phyloP scores from a whole-genome alignment of 2,113 vertebrate species.

The Prinia subflava region DNA sequence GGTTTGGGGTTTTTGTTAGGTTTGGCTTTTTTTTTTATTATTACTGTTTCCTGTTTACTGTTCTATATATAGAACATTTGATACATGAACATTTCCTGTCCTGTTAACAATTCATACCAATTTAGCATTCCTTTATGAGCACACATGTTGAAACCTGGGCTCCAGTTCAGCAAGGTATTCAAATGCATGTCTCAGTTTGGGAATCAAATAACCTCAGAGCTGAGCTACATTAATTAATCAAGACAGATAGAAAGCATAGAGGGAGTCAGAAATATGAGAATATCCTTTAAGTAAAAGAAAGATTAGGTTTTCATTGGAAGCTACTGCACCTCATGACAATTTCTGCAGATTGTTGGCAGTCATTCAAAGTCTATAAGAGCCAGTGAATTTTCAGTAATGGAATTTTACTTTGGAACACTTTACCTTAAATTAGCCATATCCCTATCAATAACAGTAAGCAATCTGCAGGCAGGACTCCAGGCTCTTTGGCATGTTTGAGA shows the following conservation, averaged over 20 bases:
- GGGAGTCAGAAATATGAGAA: neutral
- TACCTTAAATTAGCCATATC: conserved; percentile 22
- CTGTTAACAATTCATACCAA: neutral
- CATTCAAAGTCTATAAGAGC: neutral
- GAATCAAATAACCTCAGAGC: neutral
- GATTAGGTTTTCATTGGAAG: conserved; percentile 32
- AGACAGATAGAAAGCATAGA: neutral
- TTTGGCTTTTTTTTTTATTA: neutral
- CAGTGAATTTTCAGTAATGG: conserved; percentile 8
- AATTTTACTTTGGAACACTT: conserved; percentile 42
- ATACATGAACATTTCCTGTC: neutral
- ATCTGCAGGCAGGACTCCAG: neutral
- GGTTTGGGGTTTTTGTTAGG: neutral
- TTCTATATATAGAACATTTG: neutral
- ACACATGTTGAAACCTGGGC: neutral
- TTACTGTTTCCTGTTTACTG: conserved; percentile 23
- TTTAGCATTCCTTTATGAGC: neutral
- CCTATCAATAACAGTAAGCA: conserved; percentile 37
- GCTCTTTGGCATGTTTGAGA: neutral
- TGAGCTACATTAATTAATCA: conserved; percentile 12
- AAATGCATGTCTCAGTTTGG: neutral
- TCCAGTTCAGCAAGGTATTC: neutral
- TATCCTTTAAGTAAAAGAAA: conserved; percentile 6
- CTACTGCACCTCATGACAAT: neutral
- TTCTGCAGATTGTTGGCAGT: conserved; percentile 16